Evolutionary conservation across 2,797 vertebrate species (phyloP), one percentile per base, ranked within the genome.

Genomic region (Crypturellus tataupa): DNA sequence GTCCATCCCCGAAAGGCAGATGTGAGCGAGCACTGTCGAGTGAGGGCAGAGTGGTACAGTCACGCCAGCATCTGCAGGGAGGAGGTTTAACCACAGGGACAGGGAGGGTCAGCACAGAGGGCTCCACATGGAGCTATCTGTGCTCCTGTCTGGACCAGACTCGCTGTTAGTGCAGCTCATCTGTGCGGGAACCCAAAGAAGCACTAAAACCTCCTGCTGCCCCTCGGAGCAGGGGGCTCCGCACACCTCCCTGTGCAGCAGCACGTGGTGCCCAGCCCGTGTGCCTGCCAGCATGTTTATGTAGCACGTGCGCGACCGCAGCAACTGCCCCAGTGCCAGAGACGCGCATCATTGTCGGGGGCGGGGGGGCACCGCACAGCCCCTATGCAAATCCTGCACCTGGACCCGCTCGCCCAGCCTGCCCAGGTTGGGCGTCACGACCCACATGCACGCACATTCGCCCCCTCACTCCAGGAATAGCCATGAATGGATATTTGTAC

Each of bases 1-100:
- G 65, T 59, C 81, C 4, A 17, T 79, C 93, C 92, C 78, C 13
- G 0, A 85, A 68, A 86, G 84, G 89, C 68, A 68, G 37, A 85
- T 8, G 76, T 71, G 71, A 86, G 31, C 1, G 75, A 86, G 31
- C 1, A 1, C 59, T 44, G 73, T 14, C 65, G 63, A 92, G 51
- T 20, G 79, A 56, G 93, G 47, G 19, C 80, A 84, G 21, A 9
- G 60, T 72, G 68, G 42, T 39, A n/a, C 47, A 46, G n/a, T 60
- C 62, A 68, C 62, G 65, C 78, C 44, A 85, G 33, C 18, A 49
- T 77, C 85, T 85, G 18, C 44, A 90, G 40, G 37, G 76, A 89
- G 20, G 31, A 40, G 31, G 53, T 72, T 64, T 71, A 92, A 56
- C 40, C 20, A 37, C 24, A 24, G 42, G 9, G 33, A 31, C 56